Evolutionary conservation across 1,140 invertebrate genomes (phyloP), one percentile per base, ranked within the genome.

Genomic region (Diorhabda elongata): DNA sequence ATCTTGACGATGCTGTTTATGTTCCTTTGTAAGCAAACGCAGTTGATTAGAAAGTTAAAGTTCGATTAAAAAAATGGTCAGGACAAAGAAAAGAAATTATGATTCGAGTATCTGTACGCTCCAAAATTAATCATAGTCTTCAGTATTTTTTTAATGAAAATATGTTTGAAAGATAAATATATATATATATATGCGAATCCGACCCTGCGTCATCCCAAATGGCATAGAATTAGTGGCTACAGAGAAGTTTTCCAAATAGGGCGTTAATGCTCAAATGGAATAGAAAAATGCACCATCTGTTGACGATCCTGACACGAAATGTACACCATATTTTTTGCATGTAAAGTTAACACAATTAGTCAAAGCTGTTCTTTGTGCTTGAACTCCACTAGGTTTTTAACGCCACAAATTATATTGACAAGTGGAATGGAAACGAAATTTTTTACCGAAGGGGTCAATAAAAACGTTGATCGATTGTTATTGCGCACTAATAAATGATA

Each of bases 271-370:
- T 78, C 75, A 80, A 80, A 80, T 80, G 76, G 79, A 75, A 80
- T 72, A 80, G 79, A 80, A 80, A 80, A 80, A 79, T 75, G 68
- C 75, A 80, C 79, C 79, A 80, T 80, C 79, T 80, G 79, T 77
- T 80, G 76, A 79, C 78, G 78, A 88, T 80, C 78, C 73, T 73
- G 56, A 68, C 71, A 64, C 69, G 69, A 72, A 78, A 71, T 69
- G 64, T 68, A 59, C 62, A 71, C 71, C 61, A 69, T 71, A 71
- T 69, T 79, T 78, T 78, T 79, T 78, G 77, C 73, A 77, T 76
- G 74, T 69, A 64, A 73, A 70, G 65, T 73, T 77, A 78, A 78
- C 70, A 75, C 74, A 72, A 78, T 78, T 78, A 76, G 68, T 72
- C 71, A 52, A 52, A 52, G 47, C 47, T n/a, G n/a, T 52, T 52